Evolutionary conservation across 1,140 invertebrate species (phyloP).

Genomic region (Aphelenchoides besseyi): DNA sequence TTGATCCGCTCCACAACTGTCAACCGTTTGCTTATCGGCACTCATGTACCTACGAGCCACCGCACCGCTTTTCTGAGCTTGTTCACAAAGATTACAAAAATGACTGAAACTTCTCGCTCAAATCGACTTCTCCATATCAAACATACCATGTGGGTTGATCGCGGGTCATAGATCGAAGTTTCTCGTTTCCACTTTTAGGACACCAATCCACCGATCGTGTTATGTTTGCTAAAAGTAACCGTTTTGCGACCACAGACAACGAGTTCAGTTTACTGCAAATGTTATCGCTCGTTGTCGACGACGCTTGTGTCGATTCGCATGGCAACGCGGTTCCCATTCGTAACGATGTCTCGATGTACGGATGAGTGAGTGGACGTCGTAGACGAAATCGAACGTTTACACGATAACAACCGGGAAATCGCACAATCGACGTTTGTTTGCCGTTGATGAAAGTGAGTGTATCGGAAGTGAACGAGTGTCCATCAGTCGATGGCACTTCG

Average conservation of each 20-base stretch:
- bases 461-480: conserved; percentile 20
- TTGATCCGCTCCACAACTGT: conserved; percentile 16
- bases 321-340: conserved; percentile 23
- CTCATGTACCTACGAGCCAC: background rate
- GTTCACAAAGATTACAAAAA: conserved; percentile 17
- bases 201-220: conserved; percentile 22
- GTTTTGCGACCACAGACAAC: no score
- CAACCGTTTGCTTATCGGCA: background rate
- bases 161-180: background rate
- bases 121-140: background rate
- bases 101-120: conserved; percentile 16
- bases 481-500: background rate
- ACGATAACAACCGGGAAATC: conserved; percentile 28
- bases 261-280: no score
- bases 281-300: background rate
- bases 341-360: conserved; percentile 30
- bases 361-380: conserved; percentile 12
- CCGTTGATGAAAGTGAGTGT: conserved; percentile 6
- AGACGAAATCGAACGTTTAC: conserved; percentile 20
- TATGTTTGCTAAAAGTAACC: no score
- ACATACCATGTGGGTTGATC: conserved; percentile 14
- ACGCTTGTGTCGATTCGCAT: background rate
- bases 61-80: background rate
- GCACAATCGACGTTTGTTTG: background rate
- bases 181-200: background rate